Percentiles rank a stretch among this genome's conserved stretches.
phyloP scores from a whole-genome alignment of 2,113 vertebrate genomes.

The Rhinolophus ferrumequinum region DNA sequence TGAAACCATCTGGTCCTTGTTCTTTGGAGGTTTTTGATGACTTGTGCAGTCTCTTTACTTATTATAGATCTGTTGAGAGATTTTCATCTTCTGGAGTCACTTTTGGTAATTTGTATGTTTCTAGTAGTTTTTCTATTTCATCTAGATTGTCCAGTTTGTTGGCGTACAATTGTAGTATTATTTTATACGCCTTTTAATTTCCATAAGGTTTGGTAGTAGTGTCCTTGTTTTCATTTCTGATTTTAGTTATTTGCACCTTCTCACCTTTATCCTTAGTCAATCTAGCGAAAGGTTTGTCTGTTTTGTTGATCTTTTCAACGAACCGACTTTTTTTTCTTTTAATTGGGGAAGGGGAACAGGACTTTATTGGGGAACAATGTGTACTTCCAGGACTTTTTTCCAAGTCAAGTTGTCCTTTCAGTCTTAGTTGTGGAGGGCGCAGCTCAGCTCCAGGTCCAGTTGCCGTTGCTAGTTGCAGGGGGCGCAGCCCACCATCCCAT shows the following conservation, averaged over 20 bases:
- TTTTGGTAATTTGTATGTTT: neutral
- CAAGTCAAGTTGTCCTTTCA: too few relatives aligned
- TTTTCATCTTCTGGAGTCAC: neutral
- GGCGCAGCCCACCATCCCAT: too few relatives aligned
- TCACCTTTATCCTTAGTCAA: neutral
- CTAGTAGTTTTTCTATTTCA: neutral
- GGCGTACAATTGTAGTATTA: neutral
- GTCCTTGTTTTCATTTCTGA: neutral
- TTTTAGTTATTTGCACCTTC: neutral
- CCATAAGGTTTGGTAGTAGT: neutral
- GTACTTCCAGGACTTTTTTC: too few relatives aligned
- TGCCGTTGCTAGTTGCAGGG: too few relatives aligned
- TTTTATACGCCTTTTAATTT: neutral
- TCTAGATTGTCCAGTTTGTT: slow-evolving; percentile 10
- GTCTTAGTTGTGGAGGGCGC: too few relatives aligned
- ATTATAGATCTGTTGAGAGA: neutral
- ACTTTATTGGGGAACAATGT: too few relatives aligned
- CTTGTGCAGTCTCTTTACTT: neutral
- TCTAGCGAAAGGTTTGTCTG: neutral
- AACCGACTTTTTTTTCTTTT: neutral
- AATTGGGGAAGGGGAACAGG: too few relatives aligned
- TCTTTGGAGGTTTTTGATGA: neutral
- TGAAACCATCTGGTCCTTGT: neutral
- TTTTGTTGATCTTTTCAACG: neutral
- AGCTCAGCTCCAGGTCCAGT: too few relatives aligned